Conservation (phyloP, 2,888 invertebrate species). For the Amblyjoppa proteus region DNA sequence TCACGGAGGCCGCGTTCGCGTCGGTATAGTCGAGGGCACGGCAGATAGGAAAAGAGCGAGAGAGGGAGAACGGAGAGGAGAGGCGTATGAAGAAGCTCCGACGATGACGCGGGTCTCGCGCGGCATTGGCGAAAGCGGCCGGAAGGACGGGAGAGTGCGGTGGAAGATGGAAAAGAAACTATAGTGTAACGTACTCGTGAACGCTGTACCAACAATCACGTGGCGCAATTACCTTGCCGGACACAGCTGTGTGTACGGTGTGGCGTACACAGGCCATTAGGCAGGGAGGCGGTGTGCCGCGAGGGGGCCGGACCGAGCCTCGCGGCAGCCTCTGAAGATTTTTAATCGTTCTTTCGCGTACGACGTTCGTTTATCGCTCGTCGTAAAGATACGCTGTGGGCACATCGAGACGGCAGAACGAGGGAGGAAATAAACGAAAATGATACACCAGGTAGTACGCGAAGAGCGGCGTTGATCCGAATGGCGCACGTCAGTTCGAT, state of each 20-base stretch:
- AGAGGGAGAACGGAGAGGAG: constrained; percentile 48
- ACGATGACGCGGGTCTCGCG: constrained; percentile 54
- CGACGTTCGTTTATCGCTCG: constrained; percentile 75
- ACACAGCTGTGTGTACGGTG: constrained; percentile 76
- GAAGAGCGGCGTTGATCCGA: constrained; percentile 20
- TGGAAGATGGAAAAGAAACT: constrained; percentile 38
- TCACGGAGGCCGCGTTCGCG: constrained; percentile 42
- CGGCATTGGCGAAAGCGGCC: constrained; percentile 45
- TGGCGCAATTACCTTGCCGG: constrained; percentile 82
- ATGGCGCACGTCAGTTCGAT: not conserved
- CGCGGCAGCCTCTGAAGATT: constrained; percentile 79
- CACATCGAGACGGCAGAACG: constrained; percentile 41
- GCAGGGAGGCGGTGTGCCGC: constrained; percentile 15
- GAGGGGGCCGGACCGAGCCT: constrained; percentile 50
- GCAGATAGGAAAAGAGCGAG: constrained; percentile 29
- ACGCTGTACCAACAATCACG: constrained; percentile 81
- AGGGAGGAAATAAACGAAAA: not conserved
- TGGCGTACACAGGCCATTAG: constrained; percentile 20
- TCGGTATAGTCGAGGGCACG: constrained; percentile 41
- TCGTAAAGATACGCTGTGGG: constrained; percentile 64
- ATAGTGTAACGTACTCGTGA: constrained; percentile 56
- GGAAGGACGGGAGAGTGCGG: constrained; percentile 43
- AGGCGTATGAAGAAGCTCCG: constrained; percentile 40
- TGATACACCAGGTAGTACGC: constrained; percentile 1
- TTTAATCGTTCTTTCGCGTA: constrained; percentile 79